These are phyloP conservation scores for Germaria angustata DNA, from an alignment of 2,888 invertebrate species.

Conservation along the genomic window DNA sequence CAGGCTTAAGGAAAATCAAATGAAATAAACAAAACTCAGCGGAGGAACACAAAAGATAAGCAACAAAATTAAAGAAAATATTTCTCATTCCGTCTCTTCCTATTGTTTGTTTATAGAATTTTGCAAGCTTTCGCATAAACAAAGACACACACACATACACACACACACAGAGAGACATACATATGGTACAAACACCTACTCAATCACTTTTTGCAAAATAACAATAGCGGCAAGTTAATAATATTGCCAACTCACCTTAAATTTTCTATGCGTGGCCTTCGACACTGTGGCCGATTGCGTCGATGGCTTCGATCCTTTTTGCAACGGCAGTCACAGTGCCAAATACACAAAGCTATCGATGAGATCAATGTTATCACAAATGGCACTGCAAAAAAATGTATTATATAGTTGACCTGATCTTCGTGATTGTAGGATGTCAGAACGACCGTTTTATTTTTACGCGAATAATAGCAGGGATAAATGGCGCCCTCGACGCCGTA, in stretches of 20 bases:
- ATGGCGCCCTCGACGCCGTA: slow-evolving; percentile 87
- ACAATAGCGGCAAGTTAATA: no score
- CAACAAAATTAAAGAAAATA: slow-evolving; percentile 7
- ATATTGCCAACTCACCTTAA: slow-evolving; percentile 80
- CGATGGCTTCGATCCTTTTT: slow-evolving; percentile 84
- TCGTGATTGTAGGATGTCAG: slow-evolving; percentile 91
- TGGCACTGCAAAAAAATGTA: slow-evolving; percentile 91
- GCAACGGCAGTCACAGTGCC: slow-evolving; percentile 92
- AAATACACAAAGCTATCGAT: slow-evolving; percentile 90
- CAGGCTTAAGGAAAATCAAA: neutral
- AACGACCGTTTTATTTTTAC: slow-evolving; percentile 90
- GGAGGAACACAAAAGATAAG: slow-evolving; percentile 4
- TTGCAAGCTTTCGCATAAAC: neutral
- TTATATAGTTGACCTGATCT: slow-evolving; percentile 90
- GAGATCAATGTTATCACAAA: slow-evolving; percentile 91
- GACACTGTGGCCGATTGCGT: slow-evolving; percentile 82
- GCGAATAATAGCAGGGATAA: slow-evolving; percentile 93
- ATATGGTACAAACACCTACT: neutral
- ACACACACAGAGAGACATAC: neutral
- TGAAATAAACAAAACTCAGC: neutral
- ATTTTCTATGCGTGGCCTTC: slow-evolving; percentile 83
- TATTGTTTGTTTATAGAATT: slow-evolving; percentile 24
- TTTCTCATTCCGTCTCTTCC: neutral
- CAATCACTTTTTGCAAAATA: no score
- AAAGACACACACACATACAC: neutral